Base-by-base conservation (phyloP, 2,113 vertebrate species). In the Machaerirhynchus nigripectus region DNA sequence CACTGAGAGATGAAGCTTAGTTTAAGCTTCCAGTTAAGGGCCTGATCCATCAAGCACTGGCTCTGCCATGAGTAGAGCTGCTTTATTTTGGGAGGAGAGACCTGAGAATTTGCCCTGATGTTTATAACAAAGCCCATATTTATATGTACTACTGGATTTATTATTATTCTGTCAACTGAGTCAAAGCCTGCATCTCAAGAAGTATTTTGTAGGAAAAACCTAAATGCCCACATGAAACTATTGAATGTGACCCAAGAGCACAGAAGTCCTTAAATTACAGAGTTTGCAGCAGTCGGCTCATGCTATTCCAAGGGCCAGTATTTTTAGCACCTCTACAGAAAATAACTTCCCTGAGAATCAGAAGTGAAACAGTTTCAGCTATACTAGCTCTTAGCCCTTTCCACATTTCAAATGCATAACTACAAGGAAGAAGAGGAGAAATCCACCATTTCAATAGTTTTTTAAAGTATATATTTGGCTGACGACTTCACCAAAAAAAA, bases 301-400 rank as follows among this genome's bases (percentile, higher is more conserved):
- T 64, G 53, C 44, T 93, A 24, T 96, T 97, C 96, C 92, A 81
- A 94, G 76, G 60, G 49, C 42, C 17, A 82, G 49, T 95, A 96
- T 95, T 96, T 97, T 96, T 96, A 95, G 61, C 75, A 92, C 73
- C 44, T 96, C 50, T 52, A 52, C 46, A 93, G 50, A 94, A 95
- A 85, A 93, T 52, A 77, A 44, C 59, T 93, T 96, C 27, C 67
- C 53, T 84, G 87, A 95, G 89, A 96, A 91, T 82, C 63, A 89
- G 59, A 92, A 93, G 13, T n/a, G 53, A 56, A 67, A 71, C 14
- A 17, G 15, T 89, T 91, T 94, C 40, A 61, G 31, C 1, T 4
- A 49, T 44, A 47, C 28, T 82, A 70, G 26, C 26, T 79, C n/a
- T 68, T 71, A 59, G 69, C 33, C 14, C 50, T 92, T 93, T 67